Conservation (phyloP, 1,140 invertebrate species). For the Amphibalanus amphitrite region DNA sequence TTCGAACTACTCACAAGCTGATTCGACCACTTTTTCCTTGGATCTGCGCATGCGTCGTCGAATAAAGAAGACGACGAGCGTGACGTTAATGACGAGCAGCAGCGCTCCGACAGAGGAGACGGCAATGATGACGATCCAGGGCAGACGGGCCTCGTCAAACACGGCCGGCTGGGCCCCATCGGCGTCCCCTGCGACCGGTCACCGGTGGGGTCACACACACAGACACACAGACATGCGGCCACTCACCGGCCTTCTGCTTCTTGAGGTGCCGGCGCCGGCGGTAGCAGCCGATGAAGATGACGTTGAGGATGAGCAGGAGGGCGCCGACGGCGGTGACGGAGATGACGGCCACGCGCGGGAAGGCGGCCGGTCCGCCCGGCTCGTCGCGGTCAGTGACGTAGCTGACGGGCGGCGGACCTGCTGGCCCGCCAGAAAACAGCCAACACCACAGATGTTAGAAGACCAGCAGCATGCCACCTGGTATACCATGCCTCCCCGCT, state of each 20-base stretch:
- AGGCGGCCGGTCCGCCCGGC: not conserved
- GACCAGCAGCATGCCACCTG: no score
- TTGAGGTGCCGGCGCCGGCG: slow-evolving; percentile 38
- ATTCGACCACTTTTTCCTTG: slow-evolving; percentile 19
- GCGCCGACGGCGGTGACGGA: slow-evolving; percentile 51
- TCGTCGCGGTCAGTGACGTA: slow-evolving; percentile 24
- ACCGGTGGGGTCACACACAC: not conserved
- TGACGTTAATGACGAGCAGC: slow-evolving; percentile 59
- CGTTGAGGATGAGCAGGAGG: slow-evolving; percentile 53
- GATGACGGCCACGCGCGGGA: slow-evolving; percentile 48
- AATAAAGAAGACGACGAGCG: slow-evolving; percentile 65
- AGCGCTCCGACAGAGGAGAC: slow-evolving; percentile 57
- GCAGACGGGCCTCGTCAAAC: slow-evolving; percentile 36
- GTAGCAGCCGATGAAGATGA: slow-evolving; percentile 72
- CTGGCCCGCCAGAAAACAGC: no score
- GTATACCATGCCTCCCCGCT: no score
- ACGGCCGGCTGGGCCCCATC: not conserved
- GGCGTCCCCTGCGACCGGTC: slow-evolving; percentile 15
- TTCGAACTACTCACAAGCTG: not conserved
- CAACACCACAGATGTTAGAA: no score
- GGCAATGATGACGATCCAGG: slow-evolving; percentile 57
- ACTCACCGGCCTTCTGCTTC: not conserved
- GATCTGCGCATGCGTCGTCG: slow-evolving; percentile 23
- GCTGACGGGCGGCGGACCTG: not conserved
- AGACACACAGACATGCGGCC: no score